Percentiles rank a stretch among this genome's conserved stretches.
Conservation (phyloP, 2,888 invertebrate genomes). For the Ypsolopha scabrella region DNA sequence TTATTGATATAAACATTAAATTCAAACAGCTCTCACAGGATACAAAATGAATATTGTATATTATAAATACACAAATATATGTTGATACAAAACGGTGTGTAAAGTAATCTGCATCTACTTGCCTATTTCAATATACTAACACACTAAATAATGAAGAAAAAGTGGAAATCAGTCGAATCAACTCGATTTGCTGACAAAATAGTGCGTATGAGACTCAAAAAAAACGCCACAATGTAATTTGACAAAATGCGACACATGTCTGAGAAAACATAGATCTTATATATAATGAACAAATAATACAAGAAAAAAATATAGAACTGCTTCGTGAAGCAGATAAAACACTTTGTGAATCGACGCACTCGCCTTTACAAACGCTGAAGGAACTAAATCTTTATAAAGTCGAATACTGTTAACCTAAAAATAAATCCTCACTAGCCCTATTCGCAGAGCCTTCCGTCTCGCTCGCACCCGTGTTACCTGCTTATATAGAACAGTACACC, state of each 20-base stretch:
- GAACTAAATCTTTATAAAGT: constrained; percentile 42
- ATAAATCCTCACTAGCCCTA: constrained; percentile 15
- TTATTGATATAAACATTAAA: constrained; percentile 57
- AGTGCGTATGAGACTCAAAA: not conserved
- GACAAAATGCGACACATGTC: not conserved
- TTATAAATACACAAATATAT: not conserved
- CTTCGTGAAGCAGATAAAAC: not conserved
- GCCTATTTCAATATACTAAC: too few relatives aligned
- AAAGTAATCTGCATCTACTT: too few relatives aligned
- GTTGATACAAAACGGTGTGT: too few relatives aligned
- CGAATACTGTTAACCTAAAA: constrained; percentile 47
- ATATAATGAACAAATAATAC: not conserved
- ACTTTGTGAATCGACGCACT: not conserved
- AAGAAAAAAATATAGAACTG: not conserved
- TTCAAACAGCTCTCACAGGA: constrained; percentile 39
- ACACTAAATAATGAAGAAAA: too few relatives aligned
- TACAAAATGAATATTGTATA: constrained; percentile 29
- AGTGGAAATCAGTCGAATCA: too few relatives aligned
- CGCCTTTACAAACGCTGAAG: constrained; percentile 13
- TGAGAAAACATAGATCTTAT: not conserved
- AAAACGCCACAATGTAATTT: not conserved
- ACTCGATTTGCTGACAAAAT: too few relatives aligned
- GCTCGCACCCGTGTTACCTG: not conserved
- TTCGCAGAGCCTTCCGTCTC: not conserved
- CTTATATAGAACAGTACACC: too few relatives aligned